Percentiles rank a stretch among this genome's conserved stretches.
phyloP scores from a whole-genome alignment of 1,140 invertebrate species.

The Heliconius melpomene region DNA sequence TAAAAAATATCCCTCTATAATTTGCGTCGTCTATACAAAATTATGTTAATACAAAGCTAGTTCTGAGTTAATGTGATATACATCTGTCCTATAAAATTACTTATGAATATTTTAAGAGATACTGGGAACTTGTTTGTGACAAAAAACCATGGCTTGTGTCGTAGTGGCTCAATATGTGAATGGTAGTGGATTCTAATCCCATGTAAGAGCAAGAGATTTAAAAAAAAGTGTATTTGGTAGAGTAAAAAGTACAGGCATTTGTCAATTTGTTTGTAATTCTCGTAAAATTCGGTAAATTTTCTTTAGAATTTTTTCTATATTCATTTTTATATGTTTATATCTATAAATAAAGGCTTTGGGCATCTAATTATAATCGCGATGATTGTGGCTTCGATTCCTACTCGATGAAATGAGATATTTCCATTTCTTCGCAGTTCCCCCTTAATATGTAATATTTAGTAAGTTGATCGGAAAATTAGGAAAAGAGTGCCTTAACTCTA shows the following conservation, averaged over 20 bases:
- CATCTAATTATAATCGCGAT: no score
- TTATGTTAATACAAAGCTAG: slow-evolving; percentile 45
- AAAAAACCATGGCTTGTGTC: not conserved
- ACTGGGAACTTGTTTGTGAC: slow-evolving; percentile 14
- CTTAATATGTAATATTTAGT: not conserved
- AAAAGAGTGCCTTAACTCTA: not conserved
- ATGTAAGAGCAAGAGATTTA: no score
- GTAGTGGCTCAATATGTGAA: not conserved
- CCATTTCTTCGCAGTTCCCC: not conserved
- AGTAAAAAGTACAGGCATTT: no score
- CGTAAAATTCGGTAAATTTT: no score
- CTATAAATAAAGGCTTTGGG: no score
- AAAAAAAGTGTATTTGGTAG: no score
- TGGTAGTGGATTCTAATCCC: no score
- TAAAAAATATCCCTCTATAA: not conserved
- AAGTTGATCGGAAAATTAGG: not conserved
- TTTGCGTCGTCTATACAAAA: slow-evolving; percentile 26
- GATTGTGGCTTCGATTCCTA: no score
- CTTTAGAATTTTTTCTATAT: no score
- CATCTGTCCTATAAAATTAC: slow-evolving; percentile 38
- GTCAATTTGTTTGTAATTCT: no score
- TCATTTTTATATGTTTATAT: no score
- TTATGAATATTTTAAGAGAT: slow-evolving; percentile 27
- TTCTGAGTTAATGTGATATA: slow-evolving; percentile 40
- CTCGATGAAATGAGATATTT: no score